phyloP scores from a whole-genome alignment of 2,888 invertebrate species.

The Gastrophysa polygoni region DNA sequence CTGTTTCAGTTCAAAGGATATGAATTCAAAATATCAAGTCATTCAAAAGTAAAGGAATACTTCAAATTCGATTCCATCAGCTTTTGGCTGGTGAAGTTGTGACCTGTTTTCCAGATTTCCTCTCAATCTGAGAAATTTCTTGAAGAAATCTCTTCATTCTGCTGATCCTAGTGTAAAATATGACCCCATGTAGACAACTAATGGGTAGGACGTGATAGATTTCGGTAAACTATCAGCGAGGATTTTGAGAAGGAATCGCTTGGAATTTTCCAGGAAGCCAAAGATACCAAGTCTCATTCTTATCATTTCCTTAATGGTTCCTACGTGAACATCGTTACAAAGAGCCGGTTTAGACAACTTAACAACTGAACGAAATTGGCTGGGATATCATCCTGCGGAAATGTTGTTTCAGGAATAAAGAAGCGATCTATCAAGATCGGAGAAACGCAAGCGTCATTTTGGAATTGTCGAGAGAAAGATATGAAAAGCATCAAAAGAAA shows the following conservation, averaged over 20 bases:
- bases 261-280: background rate
- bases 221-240: background rate
- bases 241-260: background rate
- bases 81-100: too few species aligned
- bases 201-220: background rate
- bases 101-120: too few species aligned
- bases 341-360: conserved; percentile 27
- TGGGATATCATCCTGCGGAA: conserved; percentile 24
- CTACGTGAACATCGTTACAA: conserved; percentile 26
- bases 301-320: conserved; percentile 24
- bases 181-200: background rate
- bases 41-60: too few species aligned
- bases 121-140: background rate
- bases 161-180: background rate
- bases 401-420: conserved; percentile 24
- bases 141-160: background rate
- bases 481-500: too few species aligned
- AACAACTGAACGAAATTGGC: conserved; percentile 30
- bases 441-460: too few species aligned
- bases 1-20: too few species aligned
- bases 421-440: conserved; percentile 5
- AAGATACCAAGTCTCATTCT: conserved; percentile 19
- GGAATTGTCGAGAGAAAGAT: too few species aligned
- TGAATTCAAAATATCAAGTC: too few species aligned
- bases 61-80: too few species aligned